Evolutionary conservation across 2,888 invertebrate species (phyloP).

Genomic region (Pycnomerus fuliginosus): DNA sequence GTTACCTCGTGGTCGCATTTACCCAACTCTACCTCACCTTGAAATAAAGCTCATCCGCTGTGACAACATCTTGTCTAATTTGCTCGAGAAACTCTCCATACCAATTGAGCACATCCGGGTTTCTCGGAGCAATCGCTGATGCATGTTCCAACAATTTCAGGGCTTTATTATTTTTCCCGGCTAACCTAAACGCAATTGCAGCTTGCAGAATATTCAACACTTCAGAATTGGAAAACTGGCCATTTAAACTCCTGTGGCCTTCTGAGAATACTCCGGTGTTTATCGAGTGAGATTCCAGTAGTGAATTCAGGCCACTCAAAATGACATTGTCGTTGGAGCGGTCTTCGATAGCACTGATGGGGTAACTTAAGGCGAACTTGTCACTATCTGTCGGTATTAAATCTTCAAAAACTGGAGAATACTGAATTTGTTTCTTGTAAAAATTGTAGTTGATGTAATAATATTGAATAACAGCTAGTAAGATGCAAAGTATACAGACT

Average conservation of each 20-base stretch:
- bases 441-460: conserved; percentile 42
- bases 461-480: conserved; percentile 47
- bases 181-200: conserved; percentile 79
- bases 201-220: conserved; percentile 82
- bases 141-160: conserved; percentile 87
- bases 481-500: conserved; percentile 48
- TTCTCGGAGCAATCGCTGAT: conserved; percentile 83
- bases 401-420: conserved; percentile 48
- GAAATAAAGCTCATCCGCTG: conserved; percentile 88
- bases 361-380: conserved; percentile 34
- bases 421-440: conserved; percentile 35
- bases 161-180: conserved; percentile 84
- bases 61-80: conserved; percentile 78
- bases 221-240: conserved; percentile 59
- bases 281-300: conserved; percentile 37
- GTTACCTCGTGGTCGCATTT: too few relatives aligned
- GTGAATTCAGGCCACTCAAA: conserved; percentile 40
- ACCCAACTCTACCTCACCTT: conserved; percentile 62
- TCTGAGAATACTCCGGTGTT: conserved; percentile 23
- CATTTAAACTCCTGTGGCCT: conserved; percentile 16
- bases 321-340: conserved; percentile 38
- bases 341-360: conserved; percentile 30
- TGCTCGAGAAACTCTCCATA: conserved; percentile 93
- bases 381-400: conserved; percentile 45
- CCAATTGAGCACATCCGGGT: conserved; percentile 88